Conservation (phyloP, 2,797 vertebrate genomes). For the Spatula clypeata region DNA sequence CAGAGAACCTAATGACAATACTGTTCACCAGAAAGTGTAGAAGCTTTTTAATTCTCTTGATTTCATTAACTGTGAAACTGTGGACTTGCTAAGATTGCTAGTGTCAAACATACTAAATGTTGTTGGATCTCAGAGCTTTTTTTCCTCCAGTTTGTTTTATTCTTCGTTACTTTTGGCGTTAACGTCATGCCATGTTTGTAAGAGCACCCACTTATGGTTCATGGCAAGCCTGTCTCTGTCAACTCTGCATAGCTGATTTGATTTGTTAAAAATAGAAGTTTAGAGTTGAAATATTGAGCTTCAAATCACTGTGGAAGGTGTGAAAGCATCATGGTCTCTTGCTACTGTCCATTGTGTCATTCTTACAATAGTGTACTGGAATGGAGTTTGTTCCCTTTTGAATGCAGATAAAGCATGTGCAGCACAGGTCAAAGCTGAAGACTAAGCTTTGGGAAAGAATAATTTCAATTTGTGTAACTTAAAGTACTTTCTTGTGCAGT, state of each 20-base stretch:
- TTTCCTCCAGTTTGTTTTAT: background rate
- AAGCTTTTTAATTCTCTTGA: background rate
- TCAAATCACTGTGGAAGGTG: background rate
- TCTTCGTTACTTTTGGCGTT: background rate
- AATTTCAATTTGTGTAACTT: background rate
- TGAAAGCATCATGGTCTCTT: background rate
- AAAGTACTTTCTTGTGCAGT: background rate
- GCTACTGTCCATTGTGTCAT: fast-evolving
- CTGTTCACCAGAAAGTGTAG: background rate
- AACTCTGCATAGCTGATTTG: background rate
- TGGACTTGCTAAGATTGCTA: background rate
- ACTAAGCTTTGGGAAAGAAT: background rate
- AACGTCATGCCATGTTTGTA: background rate
- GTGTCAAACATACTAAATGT: background rate
- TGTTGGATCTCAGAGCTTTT: background rate
- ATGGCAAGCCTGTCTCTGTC: background rate
- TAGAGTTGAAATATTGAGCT: background rate
- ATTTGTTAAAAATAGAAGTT: background rate
- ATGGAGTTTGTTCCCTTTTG: background rate
- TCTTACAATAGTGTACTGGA: background rate
- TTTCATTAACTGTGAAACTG: background rate
- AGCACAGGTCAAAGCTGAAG: background rate
- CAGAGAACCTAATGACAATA: background rate
- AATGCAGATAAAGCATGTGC: background rate
- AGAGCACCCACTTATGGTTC: too few relatives aligned